Base-by-base conservation (phyloP, 2,888 invertebrate species). In the Thecophora atra region DNA sequence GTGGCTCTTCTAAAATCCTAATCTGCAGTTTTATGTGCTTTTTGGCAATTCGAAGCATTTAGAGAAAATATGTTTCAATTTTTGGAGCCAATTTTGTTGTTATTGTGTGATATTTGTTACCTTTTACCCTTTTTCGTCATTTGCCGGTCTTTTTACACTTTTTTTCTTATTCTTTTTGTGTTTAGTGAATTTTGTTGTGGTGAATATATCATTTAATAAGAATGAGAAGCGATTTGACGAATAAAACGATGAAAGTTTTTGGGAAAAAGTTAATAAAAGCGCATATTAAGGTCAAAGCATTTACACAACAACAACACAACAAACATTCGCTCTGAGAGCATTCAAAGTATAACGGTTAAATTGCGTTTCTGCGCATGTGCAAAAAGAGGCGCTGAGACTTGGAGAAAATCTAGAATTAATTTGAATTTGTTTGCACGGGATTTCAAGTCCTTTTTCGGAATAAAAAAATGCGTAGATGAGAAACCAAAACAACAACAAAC, bases 1-100 rank as follows among this genome's bases (percentile, higher is more conserved):
- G n/a, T n/a, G n/a, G n/a, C n/a, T n/a, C n/a, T 54, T 64, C 28
- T 70, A 68, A 52, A 52, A 37, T 69, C 71, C 81, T 79, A 81
- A 82, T 83, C 82, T 82, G 78, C 78, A 79, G 81, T 83, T 83
- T 81, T 80, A 84, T 84, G 80, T 78, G 78, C 76, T 77, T 79
- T 37, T 79, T 79, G 79, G 78, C 81, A 79, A 81, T 82, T 82
- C 75, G 71, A 78, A 77, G 76, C 80, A 78, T 83, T 84, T 82
- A 82, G 81, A 81, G 81, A 79, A 83, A 83, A 83, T 47, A 72
- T 73, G 73, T 74, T 77, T 74, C 72, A 72, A 75, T 75, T 69
- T 70, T 65, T 70, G 15, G 44, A 21, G 51, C 24, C 26, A 19
- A 62, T 62, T 70, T 26, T 42, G 42, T 42, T 56, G 28, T 37